phyloP scores from a whole-genome alignment of 2,113 vertebrate species.

The Oreochromis spilurus region DNA sequence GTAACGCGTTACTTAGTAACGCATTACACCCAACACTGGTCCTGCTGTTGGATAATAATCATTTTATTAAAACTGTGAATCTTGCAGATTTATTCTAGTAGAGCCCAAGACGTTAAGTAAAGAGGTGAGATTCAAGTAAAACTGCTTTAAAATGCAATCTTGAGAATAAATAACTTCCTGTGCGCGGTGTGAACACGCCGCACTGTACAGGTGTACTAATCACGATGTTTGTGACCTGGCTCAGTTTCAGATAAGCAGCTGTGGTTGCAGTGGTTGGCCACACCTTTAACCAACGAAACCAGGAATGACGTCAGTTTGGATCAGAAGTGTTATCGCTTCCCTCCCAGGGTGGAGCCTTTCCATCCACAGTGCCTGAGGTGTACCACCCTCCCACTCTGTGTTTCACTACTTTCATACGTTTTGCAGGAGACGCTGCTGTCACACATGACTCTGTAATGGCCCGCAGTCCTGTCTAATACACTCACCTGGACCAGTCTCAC shows the following conservation, averaged over 20 bases:
- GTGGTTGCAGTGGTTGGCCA: not conserved
- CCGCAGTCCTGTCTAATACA: not conserved
- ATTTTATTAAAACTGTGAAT: not conserved
- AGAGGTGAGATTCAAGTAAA: accelerated
- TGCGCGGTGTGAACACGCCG: not conserved
- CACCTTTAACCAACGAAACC: not conserved
- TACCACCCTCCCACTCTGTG: not conserved
- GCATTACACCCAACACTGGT: not conserved
- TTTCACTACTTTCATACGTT: not conserved
- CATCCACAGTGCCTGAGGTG: not conserved
- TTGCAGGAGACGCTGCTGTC: not conserved
- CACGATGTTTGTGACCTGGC: not conserved
- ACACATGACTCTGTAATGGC: not conserved
- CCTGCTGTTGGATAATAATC: not conserved
- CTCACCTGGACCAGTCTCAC: not conserved
- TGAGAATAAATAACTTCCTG: not conserved
- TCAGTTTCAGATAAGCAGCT: not conserved
- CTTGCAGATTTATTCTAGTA: not conserved
- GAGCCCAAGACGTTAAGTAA: not conserved
- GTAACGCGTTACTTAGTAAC: too few relatives aligned
- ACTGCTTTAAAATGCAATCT: not conserved
- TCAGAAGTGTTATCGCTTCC: not conserved
- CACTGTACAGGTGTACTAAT: not conserved
- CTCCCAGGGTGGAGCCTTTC: not conserved
- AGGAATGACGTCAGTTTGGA: not conserved